Base-by-base conservation (phyloP, 64 coral and sea anemone species). In the Anthopleura sola region DNA sequence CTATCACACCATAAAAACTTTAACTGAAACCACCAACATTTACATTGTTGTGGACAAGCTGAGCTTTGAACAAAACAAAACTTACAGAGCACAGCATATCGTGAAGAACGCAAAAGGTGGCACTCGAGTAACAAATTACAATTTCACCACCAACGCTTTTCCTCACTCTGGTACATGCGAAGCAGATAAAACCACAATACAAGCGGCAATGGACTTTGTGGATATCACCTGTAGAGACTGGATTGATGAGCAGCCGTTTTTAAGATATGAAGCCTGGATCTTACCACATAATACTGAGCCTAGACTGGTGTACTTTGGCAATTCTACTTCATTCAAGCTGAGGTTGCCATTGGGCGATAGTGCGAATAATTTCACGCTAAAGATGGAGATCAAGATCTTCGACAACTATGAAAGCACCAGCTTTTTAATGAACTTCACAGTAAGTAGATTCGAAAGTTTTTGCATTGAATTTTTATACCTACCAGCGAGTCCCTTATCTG, bases 221-320 rank as follows among this genome's bases (percentile, higher is more conserved):
- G 23, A 6, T 12, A 60, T 83, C 49, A 23, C 19, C 11, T 56
- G 48, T 10, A 36, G 10, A 29, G 50, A 23, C 23, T 83, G 82
- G 82, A 36, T 56, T 57, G 82, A 83, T 32, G 82, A 50, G 49
- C 19, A 83, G 15, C 49, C 55, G 9, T 21, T 20, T 1, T 49
- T 83, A 11, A 50, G 28, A 3, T 83, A 57, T 28, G 82, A 83
- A 60, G 44, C 55, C 11, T 83, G 82, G 82, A 16, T 83, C 47
- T 18, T 54, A 24, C 48, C 32, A 4, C 49, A 50, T 20, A 83
- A 83, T 36, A 55, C 46, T 21, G 6, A 11, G 5, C 37, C 48
- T 31, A 83, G 47, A 55, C 12, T 83, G 16, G 55, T 58, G 3
- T 83, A 83, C 55, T 83, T 34, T 38, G 82, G 82, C 10, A 60